Base-by-base conservation (phyloP, 2,888 invertebrate species). In the Panzeria rudis region DNA sequence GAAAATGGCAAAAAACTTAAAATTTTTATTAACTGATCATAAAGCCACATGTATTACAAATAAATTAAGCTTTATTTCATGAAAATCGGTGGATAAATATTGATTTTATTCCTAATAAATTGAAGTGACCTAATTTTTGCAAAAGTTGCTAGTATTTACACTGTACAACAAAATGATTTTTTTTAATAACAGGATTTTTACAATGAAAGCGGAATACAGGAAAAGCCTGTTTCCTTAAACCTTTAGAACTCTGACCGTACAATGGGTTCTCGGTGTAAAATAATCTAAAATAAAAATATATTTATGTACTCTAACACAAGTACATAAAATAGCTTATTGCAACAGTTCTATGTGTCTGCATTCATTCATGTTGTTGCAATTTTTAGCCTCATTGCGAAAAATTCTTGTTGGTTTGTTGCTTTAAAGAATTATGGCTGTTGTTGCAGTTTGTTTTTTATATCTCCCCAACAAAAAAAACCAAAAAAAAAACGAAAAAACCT, bases 381-480 rank as follows among this genome's bases (percentile, higher is more conserved):
- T 41, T 83, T 68, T 83, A 78, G 78, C 78, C 71, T 62, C 38
- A 71, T 71, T 35, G 23, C n/a, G n/a, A 61, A 83, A 77, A 73
- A 78, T 78, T 68, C 38, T 44, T 73, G 50, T 77, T 72, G 72
- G 68, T 82, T 82, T 82, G 72, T 78, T 77, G 17, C 72, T 73
- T 68, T 61, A 78, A 64, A 66, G 80, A 71, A 80, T 71, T 76
- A 76, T 80, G 56, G 61, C 50, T 54, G 79, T 13, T 80, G 79
- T 56, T 80, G 56, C 64, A 61, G 38, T 69, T 77, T 56, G 41
- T 56, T 32, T 25, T 47, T 77, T 32, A 13, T 29, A 17, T 59
- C 15, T 66, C 13, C 23, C 3, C 38, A 38, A 38, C 2, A 38
- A 38, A 11, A 20, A 50, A 50, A 56, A 29, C n/a, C 2, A 25